Conservation (phyloP, 30 jellyfish, hydroid and myxozoan species). For the Hydra vulgaris region DNA sequence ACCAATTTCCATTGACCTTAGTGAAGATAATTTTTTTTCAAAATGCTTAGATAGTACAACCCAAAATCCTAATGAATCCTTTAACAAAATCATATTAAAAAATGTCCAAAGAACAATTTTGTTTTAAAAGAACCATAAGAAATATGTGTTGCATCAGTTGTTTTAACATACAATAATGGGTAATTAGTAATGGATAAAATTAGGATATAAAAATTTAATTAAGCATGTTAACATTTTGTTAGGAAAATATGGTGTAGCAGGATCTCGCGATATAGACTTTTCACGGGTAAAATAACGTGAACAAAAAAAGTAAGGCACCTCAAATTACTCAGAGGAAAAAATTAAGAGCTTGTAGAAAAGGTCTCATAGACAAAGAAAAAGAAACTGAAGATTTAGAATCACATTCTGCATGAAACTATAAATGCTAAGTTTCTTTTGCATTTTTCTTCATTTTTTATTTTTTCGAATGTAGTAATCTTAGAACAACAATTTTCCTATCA, state of each 20-base stretch:
- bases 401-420: background rate
- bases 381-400: background rate
- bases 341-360: background rate
- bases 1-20: no score
- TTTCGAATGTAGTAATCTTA: background rate
- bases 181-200: no score
- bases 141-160: background rate
- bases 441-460: background rate
- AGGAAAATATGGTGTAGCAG: background rate
- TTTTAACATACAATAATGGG: background rate
- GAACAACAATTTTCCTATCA: background rate
- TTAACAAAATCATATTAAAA: conserved; percentile 25
- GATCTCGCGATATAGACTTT: background rate
- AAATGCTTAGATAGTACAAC: conserved; percentile 38
- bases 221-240: background rate
- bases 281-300: background rate
- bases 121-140: background rate
- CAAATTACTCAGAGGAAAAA: background rate
- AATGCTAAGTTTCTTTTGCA: background rate
- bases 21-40: conserved; percentile 22
- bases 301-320: background rate
- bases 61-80: conserved; percentile 41
- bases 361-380: background rate
- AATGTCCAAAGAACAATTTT: conserved; percentile 17
- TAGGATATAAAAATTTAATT: background rate